These are phyloP conservation scores for Apis cerana DNA, from an alignment of 1,140 invertebrate genomes.

Conservation along the genomic window DNA sequence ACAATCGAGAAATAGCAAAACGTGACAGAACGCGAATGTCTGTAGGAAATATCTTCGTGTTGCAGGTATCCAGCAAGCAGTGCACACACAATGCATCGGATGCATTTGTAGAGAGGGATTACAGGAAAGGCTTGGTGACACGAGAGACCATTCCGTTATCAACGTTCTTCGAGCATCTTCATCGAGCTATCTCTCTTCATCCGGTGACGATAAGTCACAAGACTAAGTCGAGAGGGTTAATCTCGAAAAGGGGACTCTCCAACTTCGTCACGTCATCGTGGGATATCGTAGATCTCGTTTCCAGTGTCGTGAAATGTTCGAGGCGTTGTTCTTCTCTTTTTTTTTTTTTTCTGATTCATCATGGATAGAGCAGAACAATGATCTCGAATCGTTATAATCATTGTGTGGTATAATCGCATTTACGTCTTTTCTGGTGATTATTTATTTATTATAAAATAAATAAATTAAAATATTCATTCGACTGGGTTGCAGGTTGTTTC, in stretches of 20 bases:
- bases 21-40: background rate
- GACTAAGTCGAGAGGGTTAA: slow-evolving; percentile 56
- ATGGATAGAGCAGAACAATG: too few relatives aligned
- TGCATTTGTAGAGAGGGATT: slow-evolving; percentile 23
- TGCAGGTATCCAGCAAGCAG: slow-evolving; percentile 21
- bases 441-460: too few relatives aligned
- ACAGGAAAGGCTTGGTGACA: background rate
- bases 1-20: background rate
- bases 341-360: too few relatives aligned
- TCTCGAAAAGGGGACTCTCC: slow-evolving; percentile 2
- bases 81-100: slow-evolving; percentile 31
- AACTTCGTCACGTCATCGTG: too few relatives aligned
- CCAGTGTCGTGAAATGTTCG: background rate
- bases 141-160: slow-evolving; percentile 34
- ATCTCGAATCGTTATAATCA: too few relatives aligned
- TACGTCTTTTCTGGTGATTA: too few relatives aligned
- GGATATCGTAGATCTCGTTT: background rate
- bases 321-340: too few relatives aligned
- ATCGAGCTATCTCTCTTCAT: slow-evolving; percentile 37
- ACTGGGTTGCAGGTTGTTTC: too few relatives aligned
- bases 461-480: too few relatives aligned
- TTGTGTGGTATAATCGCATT: too few relatives aligned
- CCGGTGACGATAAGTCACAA: slow-evolving; percentile 8
- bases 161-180: slow-evolving; percentile 49
- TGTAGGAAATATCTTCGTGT: background rate